These are phyloP conservation scores for Ceratina calcarata DNA, from an alignment of 1,140 invertebrate genomes.

Conservation along the genomic window DNA sequence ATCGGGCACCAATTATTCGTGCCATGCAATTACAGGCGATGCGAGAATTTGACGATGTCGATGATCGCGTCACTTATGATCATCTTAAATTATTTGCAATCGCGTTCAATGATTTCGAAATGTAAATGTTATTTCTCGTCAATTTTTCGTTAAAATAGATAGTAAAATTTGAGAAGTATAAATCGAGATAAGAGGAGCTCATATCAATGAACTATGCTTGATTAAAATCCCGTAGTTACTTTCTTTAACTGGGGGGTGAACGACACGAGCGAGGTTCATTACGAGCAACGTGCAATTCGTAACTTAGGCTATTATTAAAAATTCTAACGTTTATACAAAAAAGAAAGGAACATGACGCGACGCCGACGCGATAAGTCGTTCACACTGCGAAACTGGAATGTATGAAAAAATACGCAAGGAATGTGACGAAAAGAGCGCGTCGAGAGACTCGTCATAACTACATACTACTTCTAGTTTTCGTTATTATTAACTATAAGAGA, in stretches of 20 bases:
- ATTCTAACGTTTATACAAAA: conserved; percentile 24
- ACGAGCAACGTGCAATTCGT: conserved; percentile 23
- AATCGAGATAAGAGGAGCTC: background rate
- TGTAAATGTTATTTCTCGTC: too few relatives aligned
- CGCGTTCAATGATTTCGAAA: too few relatives aligned
- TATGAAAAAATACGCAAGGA: background rate
- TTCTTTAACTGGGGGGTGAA: background rate
- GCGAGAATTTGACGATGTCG: background rate
- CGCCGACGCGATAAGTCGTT: conserved; percentile 15
- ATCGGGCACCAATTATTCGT: conserved; percentile 47
- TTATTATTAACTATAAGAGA: background rate
- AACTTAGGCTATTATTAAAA: conserved; percentile 55
- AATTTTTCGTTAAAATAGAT: too few relatives aligned
- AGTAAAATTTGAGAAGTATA: background rate
- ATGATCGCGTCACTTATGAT: too few relatives aligned
- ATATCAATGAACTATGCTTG: background rate
- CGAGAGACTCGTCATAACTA: background rate
- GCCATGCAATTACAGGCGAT: conserved; percentile 39
- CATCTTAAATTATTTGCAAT: too few relatives aligned
- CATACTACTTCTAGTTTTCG: too few relatives aligned
- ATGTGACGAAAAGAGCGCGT: background rate
- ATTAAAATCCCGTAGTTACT: background rate
- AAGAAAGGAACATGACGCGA: conserved; percentile 35
- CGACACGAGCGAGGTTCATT: conserved; percentile 32
- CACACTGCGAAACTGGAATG: background rate